A percentile compares a stretch with the other conserved stretches of the same genome.
Conservation (phyloP, 92 coral and sea anemone genomes). For the Parazoanthus darwini region DNA sequence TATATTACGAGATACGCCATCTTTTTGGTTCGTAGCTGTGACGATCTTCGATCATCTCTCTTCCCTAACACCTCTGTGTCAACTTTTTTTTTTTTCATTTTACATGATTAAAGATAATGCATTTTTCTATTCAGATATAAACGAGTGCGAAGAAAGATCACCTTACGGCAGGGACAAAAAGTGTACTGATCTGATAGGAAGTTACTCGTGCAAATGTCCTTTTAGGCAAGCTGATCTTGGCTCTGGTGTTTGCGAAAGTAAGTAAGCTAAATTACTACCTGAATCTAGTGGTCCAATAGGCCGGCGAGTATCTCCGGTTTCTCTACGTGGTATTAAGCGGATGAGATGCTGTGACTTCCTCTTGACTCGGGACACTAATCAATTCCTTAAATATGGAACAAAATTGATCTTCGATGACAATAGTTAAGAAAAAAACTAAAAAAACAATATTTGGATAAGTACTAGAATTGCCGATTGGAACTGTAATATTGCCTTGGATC, state of each 20-base stretch:
- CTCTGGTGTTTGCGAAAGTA: slow-evolving; percentile 15
- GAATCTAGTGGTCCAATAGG: background rate
- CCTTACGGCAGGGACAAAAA: background rate
- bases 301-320: background rate
- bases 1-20: background rate
- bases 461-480: no score
- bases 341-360: no score
- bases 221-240: slow-evolving; percentile 4
- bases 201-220: slow-evolving; percentile 24
- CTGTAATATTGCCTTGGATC: no score
- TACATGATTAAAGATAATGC: background rate
- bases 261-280: background rate
- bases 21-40: no score
- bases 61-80: background rate
- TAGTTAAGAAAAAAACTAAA: no score
- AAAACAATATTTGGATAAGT: no score
- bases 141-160: slow-evolving; percentile 19
- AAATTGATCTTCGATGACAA: no score
- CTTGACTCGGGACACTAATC: no score
- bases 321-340: background rate
- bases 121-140: slow-evolving; percentile 10
- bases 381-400: no score
- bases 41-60: background rate
- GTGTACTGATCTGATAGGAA: slow-evolving; percentile 21
- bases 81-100: background rate